Percentiles rank a stretch among this genome's conserved stretches.
phyloP scores from a whole-genome alignment of 2,113 vertebrate species.

The Pluvianellus socialis region DNA sequence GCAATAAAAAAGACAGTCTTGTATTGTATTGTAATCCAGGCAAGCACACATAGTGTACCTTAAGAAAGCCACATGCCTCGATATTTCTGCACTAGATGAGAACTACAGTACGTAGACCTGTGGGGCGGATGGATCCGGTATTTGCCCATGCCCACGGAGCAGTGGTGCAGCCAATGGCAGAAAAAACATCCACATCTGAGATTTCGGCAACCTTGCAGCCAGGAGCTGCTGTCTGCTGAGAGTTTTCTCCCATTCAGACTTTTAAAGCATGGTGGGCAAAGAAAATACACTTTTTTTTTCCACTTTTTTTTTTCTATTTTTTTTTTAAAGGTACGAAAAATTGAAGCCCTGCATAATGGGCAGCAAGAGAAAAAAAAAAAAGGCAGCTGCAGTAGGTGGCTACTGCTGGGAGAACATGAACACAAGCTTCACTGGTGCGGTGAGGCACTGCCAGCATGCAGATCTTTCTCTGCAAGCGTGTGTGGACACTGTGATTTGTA shows the following conservation, averaged over 20 bases:
- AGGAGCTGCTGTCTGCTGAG: slow-evolving; percentile 24
- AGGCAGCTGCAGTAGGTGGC: slow-evolving; percentile 65
- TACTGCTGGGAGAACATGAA: not conserved
- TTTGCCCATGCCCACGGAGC: slow-evolving; percentile 46
- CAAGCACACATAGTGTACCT: slow-evolving; percentile 73
- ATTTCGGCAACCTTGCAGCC: slow-evolving; percentile 20
- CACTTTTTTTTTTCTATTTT: not conserved
- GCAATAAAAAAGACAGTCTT: slow-evolving; percentile 67
- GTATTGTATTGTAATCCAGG: slow-evolving; percentile 68
- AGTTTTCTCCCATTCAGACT: slow-evolving; percentile 52
- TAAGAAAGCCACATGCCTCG: slow-evolving; percentile 73
- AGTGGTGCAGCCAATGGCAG: slow-evolving; percentile 59
- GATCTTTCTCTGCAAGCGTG: slow-evolving; percentile 45
- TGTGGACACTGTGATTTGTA: slow-evolving; percentile 28
- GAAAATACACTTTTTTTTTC: not conserved
- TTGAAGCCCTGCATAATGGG: slow-evolving; percentile 59
- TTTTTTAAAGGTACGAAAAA: not conserved
- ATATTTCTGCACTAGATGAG: slow-evolving; percentile 73
- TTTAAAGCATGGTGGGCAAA: slow-evolving; percentile 50
- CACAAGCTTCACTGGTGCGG: slow-evolving; percentile 3
- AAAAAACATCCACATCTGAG: slow-evolving; percentile 52
- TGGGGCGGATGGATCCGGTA: slow-evolving; percentile 25
- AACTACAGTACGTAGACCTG: slow-evolving; percentile 68
- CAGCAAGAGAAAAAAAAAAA: slow-evolving; percentile 17
- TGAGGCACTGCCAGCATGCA: slow-evolving; percentile 67